Percentiles rank a stretch among this genome's conserved stretches.
phyloP scores from a whole-genome alignment of 2,888 invertebrate species.

The Drosophila ustulata region DNA sequence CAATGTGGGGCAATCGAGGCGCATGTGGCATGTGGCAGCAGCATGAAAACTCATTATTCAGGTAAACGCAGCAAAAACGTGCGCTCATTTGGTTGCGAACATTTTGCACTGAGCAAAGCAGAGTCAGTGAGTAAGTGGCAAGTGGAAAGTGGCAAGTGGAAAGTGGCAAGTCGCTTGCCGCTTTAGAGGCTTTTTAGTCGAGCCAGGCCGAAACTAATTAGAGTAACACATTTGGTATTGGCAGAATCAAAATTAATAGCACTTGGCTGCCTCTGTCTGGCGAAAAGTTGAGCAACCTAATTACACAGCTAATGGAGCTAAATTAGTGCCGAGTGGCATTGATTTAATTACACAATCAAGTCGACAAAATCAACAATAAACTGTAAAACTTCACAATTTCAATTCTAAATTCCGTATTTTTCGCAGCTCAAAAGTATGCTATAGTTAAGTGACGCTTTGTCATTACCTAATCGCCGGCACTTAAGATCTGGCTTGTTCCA shows the following conservation, averaged over 20 bases:
- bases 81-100: constrained; percentile 63
- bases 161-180: constrained; percentile 39
- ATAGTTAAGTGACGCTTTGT: constrained; percentile 9
- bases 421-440: constrained; percentile 34
- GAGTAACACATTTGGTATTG: constrained; percentile 54
- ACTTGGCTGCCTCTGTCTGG: constrained; percentile 23
- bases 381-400: constrained; percentile 10
- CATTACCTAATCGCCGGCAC: constrained; percentile 20
- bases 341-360: constrained; percentile 70
- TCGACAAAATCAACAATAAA: constrained; percentile 9
- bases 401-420: constrained; percentile 4
- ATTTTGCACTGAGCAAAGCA: constrained; percentile 35
- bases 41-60: constrained; percentile 73
- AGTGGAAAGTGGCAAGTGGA: constrained; percentile 20
- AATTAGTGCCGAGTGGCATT: constrained; percentile 60
- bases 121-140: constrained; percentile 31
- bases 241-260: constrained; percentile 66
- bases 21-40: constrained; percentile 20
- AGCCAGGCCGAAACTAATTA: constrained; percentile 60
- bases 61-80: constrained; percentile 70
- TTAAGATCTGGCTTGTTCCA: constrained; percentile 20
- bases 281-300: constrained; percentile 64
- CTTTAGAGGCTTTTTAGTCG: constrained; percentile 31
- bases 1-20: not conserved
- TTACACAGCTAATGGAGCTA: constrained; percentile 66